Percentiles rank a stretch among this genome's conserved stretches.
Evolutionary conservation across 2,888 invertebrate species (phyloP).

Genomic region (Drosophila siamana): DNA sequence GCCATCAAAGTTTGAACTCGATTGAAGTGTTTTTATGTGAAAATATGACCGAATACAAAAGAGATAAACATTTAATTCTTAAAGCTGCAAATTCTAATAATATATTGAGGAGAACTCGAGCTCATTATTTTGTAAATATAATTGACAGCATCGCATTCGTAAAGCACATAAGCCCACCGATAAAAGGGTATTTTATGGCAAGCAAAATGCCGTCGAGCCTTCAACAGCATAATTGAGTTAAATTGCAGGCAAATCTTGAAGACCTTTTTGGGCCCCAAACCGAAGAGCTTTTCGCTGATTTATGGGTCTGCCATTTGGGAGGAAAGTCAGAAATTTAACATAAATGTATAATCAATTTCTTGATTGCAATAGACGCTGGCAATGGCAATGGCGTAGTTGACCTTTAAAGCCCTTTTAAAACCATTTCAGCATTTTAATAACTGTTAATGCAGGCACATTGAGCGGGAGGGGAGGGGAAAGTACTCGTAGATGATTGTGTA

Average conservation of each 20-base stretch:
- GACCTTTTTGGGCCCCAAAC: slow-evolving; percentile 3
- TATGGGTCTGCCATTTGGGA: background rate
- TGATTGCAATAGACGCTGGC: background rate
- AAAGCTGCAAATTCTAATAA: too few relatives aligned
- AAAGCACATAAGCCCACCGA: background rate
- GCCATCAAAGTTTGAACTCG: background rate
- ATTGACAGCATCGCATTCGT: background rate
- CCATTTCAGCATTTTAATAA: slow-evolving; percentile 40
- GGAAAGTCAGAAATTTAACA: slow-evolving; percentile 18
- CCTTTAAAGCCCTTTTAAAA: slow-evolving; percentile 39
- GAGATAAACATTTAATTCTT: too few relatives aligned
- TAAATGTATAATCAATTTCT: slow-evolving; percentile 25
- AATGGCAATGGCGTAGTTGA: slow-evolving; percentile 5
- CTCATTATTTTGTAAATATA: background rate
- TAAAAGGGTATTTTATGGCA: slow-evolving; percentile 3
- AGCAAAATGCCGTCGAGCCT: background rate
- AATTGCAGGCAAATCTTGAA: slow-evolving; percentile 17
- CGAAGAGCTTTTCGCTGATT: slow-evolving; percentile 9
- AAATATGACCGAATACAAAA: background rate
- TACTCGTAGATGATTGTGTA: slow-evolving; percentile 5
- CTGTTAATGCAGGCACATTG: slow-evolving; percentile 15
- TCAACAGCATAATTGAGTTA: slow-evolving; percentile 11
- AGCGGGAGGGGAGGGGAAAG: background rate
- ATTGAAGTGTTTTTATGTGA: background rate
- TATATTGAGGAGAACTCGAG: background rate